These are phyloP conservation scores for Parambassis ranga DNA, from an alignment of 2,797 vertebrate genomes.

Conservation along the genomic window DNA sequence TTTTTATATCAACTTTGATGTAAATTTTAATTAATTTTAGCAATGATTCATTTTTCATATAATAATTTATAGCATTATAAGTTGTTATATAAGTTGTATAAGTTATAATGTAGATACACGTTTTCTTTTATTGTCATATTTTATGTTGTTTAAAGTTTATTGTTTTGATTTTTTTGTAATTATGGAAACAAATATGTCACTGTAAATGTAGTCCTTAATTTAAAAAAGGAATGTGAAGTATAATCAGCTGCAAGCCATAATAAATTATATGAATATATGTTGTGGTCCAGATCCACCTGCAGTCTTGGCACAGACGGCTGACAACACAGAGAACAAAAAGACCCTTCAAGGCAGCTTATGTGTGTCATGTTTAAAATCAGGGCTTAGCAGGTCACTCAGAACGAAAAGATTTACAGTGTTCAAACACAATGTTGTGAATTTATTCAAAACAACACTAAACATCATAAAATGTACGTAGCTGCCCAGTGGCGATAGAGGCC, in stretches of 20 bases:
- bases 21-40: background rate
- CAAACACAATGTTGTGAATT: background rate
- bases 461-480: too few relatives aligned
- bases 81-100: background rate
- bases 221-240: slow-evolving; percentile 36
- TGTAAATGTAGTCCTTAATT: slow-evolving; percentile 39
- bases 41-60: background rate
- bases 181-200: slow-evolving; percentile 29
- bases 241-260: background rate
- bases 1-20: slow-evolving; percentile 12
- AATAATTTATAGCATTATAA: background rate
- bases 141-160: slow-evolving; percentile 6
- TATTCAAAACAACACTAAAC: too few relatives aligned
- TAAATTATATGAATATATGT: background rate
- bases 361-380: slow-evolving; percentile 43
- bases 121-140: slow-evolving; percentile 6
- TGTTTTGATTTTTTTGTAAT: slow-evolving; percentile 49
- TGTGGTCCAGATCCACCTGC: background rate
- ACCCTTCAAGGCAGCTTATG: slow-evolving; percentile 65
- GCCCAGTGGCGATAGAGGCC: too few relatives aligned
- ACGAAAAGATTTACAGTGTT: slow-evolving; percentile 23
- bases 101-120: slow-evolving; percentile 28
- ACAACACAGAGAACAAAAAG: slow-evolving; percentile 53
- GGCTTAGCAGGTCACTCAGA: slow-evolving; percentile 33
- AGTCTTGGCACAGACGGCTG: slow-evolving; percentile 19